phyloP scores from a whole-genome alignment of 2,888 invertebrate species.

The Chironomus tentans region DNA sequence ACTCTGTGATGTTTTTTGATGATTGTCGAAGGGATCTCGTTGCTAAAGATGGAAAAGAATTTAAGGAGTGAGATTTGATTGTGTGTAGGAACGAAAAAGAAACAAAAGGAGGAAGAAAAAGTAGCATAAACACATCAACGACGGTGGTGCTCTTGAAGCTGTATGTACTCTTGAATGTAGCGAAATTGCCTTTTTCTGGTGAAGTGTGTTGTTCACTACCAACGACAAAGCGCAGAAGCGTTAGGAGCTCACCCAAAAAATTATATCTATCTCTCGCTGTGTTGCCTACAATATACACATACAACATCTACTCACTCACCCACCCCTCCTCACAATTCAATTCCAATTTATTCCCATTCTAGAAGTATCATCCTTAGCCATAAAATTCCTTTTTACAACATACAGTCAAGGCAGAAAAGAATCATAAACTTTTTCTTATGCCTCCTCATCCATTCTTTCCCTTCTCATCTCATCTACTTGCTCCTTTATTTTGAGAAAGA shows the following conservation, averaged over 20 bases:
- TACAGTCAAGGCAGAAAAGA: constrained; percentile 23
- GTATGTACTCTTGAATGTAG: background rate
- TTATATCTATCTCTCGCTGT: background rate
- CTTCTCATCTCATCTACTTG: background rate
- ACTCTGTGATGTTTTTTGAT: background rate
- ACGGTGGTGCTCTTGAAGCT: background rate
- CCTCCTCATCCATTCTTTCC: background rate
- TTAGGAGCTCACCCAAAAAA: constrained; percentile 3
- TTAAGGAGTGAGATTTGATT: too few relatives aligned
- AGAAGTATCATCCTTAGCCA: constrained; percentile 25
- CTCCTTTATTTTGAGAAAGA: background rate
- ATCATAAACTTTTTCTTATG: constrained; percentile 23
- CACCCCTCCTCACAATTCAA: background rate
- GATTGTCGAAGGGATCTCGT: background rate
- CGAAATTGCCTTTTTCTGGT: constrained; percentile 9
- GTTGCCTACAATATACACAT: background rate
- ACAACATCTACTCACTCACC: constrained; percentile 2
- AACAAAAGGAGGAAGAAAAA: background rate
- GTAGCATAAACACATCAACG: background rate
- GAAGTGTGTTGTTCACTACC: constrained; percentile 7
- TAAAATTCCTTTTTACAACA: constrained; percentile 25
- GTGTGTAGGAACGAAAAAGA: background rate
- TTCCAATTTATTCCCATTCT: constrained; percentile 20
- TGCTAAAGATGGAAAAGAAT: too few relatives aligned
- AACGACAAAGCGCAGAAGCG: constrained; percentile 22